phyloP scores from a whole-genome alignment of 2,797 vertebrate genomes.

The Chromobotia macracanthus region DNA sequence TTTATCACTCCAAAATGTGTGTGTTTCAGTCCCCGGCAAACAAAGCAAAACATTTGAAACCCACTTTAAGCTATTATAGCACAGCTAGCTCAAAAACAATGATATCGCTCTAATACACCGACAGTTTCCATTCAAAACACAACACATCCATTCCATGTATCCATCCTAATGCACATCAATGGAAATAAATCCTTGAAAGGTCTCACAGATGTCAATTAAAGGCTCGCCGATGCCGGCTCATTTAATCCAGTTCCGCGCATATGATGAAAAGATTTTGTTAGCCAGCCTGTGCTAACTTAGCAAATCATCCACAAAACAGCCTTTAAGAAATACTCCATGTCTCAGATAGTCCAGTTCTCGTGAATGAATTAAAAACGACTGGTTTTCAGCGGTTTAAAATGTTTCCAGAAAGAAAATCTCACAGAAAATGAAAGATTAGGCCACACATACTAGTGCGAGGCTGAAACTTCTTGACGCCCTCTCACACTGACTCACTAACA shows the following conservation, averaged over 20 bases:
- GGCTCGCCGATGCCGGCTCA: conserved; percentile 54
- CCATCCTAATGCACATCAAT: conserved; percentile 18
- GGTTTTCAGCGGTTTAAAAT: conserved; percentile 8
- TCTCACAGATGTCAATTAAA: conserved; percentile 25
- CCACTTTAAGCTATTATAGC: conserved; percentile 54
- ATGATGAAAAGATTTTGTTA: conserved; percentile 56
- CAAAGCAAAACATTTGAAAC: conserved; percentile 75
- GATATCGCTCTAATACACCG: background rate
- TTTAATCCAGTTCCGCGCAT: conserved; percentile 61
- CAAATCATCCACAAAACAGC: conserved; percentile 48
- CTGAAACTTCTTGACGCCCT: conserved; percentile 75
- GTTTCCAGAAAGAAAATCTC: conserved; percentile 50
- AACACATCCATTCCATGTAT: conserved; percentile 55
- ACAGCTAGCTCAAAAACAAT: conserved; percentile 49
- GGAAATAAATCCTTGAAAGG: conserved; percentile 31
- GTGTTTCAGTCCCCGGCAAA: conserved; percentile 59
- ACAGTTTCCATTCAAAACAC: conserved; percentile 41
- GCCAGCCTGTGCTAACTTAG: conserved; percentile 63
- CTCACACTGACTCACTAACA: conserved; percentile 69
- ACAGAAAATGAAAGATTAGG: conserved; percentile 28
- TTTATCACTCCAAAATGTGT: conserved; percentile 37
- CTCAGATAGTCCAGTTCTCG: conserved; percentile 53
- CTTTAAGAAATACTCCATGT: conserved; percentile 63
- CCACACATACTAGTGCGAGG: conserved; percentile 45
- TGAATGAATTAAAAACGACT: conserved; percentile 12